A percentile compares a stretch with the other conserved stretches of the same genome.
Conservation (phyloP, 2,888 invertebrate species). For the Trisateles emortualis region DNA sequence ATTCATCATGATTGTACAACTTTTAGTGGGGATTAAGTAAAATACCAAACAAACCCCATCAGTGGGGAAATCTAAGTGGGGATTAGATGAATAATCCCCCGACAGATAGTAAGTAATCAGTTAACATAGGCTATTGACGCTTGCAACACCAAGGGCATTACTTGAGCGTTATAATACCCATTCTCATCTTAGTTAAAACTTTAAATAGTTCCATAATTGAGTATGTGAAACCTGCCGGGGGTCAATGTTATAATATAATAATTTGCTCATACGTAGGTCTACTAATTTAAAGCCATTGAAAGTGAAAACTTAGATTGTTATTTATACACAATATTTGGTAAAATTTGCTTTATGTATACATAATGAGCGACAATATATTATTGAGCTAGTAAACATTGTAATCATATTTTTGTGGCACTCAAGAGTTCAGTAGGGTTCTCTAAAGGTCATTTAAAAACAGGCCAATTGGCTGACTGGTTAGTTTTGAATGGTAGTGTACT, state of each 20-base stretch:
- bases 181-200: too few relatives aligned
- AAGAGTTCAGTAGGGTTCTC: slow-evolving; percentile 6
- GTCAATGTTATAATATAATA: slow-evolving; percentile 15
- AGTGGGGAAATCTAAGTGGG: too few relatives aligned
- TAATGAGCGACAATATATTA: slow-evolving; percentile 31
- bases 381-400: slow-evolving; percentile 21
- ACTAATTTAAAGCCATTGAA: slow-evolving; percentile 25
- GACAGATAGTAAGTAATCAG: too few relatives aligned
- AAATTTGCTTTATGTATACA: slow-evolving; percentile 29
- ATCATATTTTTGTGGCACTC: slow-evolving; percentile 17
- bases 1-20: too few relatives aligned
- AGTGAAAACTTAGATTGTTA: slow-evolving; percentile 24
- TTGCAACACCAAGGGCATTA: too few relatives aligned
- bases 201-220: too few relatives aligned
- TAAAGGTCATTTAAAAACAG: slow-evolving; percentile 12
- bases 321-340: slow-evolving; percentile 29
- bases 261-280: slow-evolving; percentile 1
- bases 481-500: too few relatives aligned
- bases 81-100: too few relatives aligned
- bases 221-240: background rate
- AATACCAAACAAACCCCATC: too few relatives aligned
- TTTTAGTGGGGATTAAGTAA: too few relatives aligned
- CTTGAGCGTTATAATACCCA: too few relatives aligned
- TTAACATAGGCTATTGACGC: too few relatives aligned
- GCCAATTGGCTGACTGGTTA: slow-evolving; percentile 10